Evolutionary conservation across 2,888 invertebrate genomes (phyloP), one percentile per base, ranked within the genome.

Genomic region (Yponomeuta plumbellus): DNA sequence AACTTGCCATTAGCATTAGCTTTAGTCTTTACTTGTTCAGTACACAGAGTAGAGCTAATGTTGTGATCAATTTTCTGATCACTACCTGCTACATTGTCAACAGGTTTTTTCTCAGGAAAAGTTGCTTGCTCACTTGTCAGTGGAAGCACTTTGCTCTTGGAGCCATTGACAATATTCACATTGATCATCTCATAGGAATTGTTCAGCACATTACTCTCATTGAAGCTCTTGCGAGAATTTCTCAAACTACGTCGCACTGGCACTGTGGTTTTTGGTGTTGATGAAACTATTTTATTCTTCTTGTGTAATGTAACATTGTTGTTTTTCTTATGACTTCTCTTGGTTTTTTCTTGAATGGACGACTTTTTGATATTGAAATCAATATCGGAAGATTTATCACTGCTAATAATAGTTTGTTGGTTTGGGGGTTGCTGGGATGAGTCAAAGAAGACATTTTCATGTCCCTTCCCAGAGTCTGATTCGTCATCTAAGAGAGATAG

Each of bases 311-410:
- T 73, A 26, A 75, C 74, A 68, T 75, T 73, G 65, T 69, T 79
- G 61, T 72, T 80, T 68, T 79, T 85, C 67, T 80, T 80, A 56
- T 77, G 67, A 70, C 79, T 86, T 69, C 74, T 80, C 72, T 84
- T 89, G 17, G 75, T 70, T 69, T 85, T 89, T 3, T 74, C 75
- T 69, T 76, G 77, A 11, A 77, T 70, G 2, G 82, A 79, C n/a
- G 79, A 75, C 34, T 79, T 82, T 74, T 84, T 88, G 52, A 88
- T 85, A 73, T 87, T 84, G 69, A 89, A 87, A 68, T 88, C 86
- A 23, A 84, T 71, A 70, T 88, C 83, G 5, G 87, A 87, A 6
- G 84, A 83, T 67, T 85, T 81, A 66, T 80, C 76, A 66, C 77
- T 83, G 67, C 77, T 78, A 5, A 76, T 67, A 44, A 74, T 68